Evolutionary conservation across 1,140 invertebrate species (phyloP).

Genomic region (Dolichoris vasculosae): DNA sequence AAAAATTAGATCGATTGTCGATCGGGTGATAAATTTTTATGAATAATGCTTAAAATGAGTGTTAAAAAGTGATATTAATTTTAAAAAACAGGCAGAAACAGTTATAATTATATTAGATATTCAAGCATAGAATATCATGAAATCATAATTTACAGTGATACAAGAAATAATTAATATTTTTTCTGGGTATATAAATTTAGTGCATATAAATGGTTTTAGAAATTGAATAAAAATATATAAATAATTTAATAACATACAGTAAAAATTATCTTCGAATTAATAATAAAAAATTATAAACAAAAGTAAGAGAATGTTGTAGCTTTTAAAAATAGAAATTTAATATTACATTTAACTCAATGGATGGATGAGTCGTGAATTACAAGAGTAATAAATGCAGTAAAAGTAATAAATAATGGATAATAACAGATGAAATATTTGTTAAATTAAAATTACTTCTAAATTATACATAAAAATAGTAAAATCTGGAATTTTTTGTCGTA

Average conservation of each 20-base stretch:
- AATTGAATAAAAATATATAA: neutral
- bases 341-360: too few species aligned
- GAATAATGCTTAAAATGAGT: neutral
- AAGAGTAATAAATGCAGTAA: neutral
- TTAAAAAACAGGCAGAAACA: neutral
- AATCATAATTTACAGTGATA: neutral
- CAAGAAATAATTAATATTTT: neutral
- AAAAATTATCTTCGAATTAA: too few species aligned
- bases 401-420: too few species aligned
- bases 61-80: neutral
- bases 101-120: neutral
- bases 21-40: neutral
- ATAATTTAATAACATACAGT: too few species aligned
- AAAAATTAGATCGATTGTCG: neutral
- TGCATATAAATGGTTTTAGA: neutral
- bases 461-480: neutral
- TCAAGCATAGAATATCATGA: neutral
- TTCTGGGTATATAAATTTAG: neutral
- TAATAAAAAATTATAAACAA: too few species aligned
- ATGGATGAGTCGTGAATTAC: neutral
- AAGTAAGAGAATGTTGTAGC: too few species aligned
- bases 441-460: too few species aligned
- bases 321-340: too few species aligned
- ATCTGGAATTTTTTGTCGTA: neutral
- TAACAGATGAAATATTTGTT: too few species aligned